Evolutionary conservation across 2,888 invertebrate species (phyloP).

Genomic region (Lapara coniferarum): DNA sequence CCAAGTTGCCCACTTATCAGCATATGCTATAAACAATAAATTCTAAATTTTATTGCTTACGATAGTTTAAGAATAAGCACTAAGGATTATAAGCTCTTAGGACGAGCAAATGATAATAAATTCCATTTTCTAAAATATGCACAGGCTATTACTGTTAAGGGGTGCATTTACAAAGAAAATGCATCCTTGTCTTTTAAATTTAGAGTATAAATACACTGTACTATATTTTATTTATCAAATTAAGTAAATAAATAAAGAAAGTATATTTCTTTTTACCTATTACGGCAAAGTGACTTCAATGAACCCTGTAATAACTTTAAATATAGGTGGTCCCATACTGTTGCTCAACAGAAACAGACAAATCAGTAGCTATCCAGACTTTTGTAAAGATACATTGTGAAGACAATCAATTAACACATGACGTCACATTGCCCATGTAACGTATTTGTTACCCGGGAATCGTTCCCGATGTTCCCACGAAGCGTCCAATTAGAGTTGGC

Average conservation of each 20-base stretch:
- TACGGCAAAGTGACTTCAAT: too few relatives aligned
- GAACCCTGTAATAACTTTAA: too few relatives aligned
- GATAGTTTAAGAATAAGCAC: background rate
- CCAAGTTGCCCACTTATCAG: too few relatives aligned
- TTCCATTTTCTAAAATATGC: background rate
- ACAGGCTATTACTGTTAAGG: background rate
- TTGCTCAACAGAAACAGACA: too few relatives aligned
- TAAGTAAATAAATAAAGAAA: too few relatives aligned
- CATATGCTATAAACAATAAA: too few relatives aligned
- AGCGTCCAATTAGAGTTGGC: conserved; percentile 58
- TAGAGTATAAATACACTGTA: too few relatives aligned
- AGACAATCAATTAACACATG: background rate
- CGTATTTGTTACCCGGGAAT: background rate
- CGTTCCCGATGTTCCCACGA: conserved; percentile 68
- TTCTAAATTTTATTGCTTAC: background rate
- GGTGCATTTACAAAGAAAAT: background rate
- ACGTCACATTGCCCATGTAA: background rate
- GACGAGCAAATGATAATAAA: background rate
- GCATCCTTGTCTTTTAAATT: too few relatives aligned
- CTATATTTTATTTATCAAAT: too few relatives aligned
- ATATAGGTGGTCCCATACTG: too few relatives aligned
- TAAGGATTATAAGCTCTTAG: background rate
- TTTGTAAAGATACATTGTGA: too few relatives aligned
- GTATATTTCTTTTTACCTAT: too few relatives aligned
- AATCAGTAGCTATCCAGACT: background rate